Base-by-base conservation (phyloP, 2,888 invertebrate species). In the Dasypolia templi region DNA sequence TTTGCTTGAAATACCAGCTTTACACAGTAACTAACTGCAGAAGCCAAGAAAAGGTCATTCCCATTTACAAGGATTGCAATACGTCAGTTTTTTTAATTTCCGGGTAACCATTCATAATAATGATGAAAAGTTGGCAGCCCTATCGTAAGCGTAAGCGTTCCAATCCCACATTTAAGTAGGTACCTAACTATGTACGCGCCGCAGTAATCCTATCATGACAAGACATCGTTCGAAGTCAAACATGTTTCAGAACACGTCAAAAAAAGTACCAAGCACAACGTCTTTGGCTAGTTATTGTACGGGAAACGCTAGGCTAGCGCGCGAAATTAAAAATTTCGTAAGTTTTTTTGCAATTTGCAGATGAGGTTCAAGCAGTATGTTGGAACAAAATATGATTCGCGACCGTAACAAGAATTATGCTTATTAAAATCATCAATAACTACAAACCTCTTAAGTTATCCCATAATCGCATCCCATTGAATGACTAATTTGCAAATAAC, bases 141-240 rank as follows among this genome's bases (percentile, higher is more conserved):
- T 71, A 3, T 22, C 39, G n/a, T 53, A 70, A 75, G 70, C 75
- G 70, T 14, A 78, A 79, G 62, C n/a, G 63, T 55, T 66, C 63
- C 39, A 51, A n/a, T 11, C n/a, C n/a, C n/a, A n/a, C n/a, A n/a
- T n/a, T n/a, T n/a, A 22, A 61, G n/a, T 62, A 63, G n/a, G 9
- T 22, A 75, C n/a, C 0, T 32, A 44, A 3, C 17, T 66, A 19
- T 9, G 55, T 53, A 56, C 22, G 19, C 53, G 22, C 35, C 51
- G 49, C 61, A 62, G 67, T 81, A 72, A 81, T 78, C 59, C 71
- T 69, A 49, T 53, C 56, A 59, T 82, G 82, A 82, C 82, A 7
- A 2, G 19, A 74, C 46, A 74, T 75, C 75, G 61, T 29, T 22
- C 17, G 61, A 68, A 74, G 26, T n/a, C 62, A 5, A 26, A 59